Percentiles rank a stretch among this genome's conserved stretches.
Evolutionary conservation across 2,888 invertebrate species (phyloP).

Genomic region (Morpho deidamia): DNA sequence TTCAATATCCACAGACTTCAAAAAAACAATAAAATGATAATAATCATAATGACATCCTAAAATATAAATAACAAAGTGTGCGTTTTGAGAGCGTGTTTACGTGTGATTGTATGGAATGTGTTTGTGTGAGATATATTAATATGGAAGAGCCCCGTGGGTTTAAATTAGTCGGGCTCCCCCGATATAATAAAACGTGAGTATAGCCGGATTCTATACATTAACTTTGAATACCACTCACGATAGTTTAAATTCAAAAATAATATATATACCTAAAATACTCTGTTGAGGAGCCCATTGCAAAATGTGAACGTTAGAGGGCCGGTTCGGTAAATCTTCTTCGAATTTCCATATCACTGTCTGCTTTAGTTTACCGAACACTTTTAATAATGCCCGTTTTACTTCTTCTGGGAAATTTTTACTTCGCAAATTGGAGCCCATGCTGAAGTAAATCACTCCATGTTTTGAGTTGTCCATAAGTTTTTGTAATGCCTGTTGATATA

Average conservation of each 20-base stretch:
- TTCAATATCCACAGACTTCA: no score
- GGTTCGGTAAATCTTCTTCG: slow-evolving; percentile 37
- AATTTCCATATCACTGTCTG: slow-evolving; percentile 60
- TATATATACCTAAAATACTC: slow-evolving; percentile 38
- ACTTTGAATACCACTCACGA: no score
- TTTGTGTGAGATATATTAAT: no score
- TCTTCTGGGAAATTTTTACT: slow-evolving; percentile 39
- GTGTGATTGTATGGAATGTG: no score
- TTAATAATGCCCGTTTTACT: slow-evolving; percentile 35
- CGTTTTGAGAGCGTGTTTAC: no score
- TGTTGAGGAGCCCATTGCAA: slow-evolving; percentile 50
- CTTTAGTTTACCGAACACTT: slow-evolving; percentile 45
- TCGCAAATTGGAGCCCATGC: neutral
- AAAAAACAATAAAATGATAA: no score
- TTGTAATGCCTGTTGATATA: neutral
- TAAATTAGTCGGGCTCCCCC: no score
- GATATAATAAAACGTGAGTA: no score
- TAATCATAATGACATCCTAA: no score
- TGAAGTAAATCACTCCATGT: neutral
- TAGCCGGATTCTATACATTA: no score
- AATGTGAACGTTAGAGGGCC: slow-evolving; percentile 47
- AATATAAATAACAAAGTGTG: no score
- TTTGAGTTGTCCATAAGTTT: neutral
- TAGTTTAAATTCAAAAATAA: neutral
- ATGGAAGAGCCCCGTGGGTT: no score